Base-by-base conservation (phyloP, 2,888 invertebrate genomes). In the Drosophila limbata region DNA sequence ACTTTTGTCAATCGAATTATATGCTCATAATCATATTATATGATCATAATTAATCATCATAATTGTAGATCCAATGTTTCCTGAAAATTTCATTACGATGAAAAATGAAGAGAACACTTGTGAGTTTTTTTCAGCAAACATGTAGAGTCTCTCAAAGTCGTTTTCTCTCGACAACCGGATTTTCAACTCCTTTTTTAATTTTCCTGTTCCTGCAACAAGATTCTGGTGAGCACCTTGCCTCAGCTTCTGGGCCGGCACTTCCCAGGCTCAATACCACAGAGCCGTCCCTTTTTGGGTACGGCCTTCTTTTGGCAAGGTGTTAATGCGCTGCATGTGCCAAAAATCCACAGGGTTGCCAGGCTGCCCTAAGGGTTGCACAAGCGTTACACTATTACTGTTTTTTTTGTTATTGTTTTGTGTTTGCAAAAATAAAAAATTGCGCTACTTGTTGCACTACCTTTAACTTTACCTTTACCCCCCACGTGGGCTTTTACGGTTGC, bases 221-320 rank as follows among this genome's bases (percentile, higher is more conserved):
- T 21, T 42, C 42, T 42, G 21, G 11, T 19, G 13, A 42, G 60
- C 77, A 73, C 63, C 71, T 67, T 75, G 13, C 25, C 52, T 21
- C n/a, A 8, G 21, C 44, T 25, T 3, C 5, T 47, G 13, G 35
- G n/a, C 69, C 73, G 72, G 78, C 85, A 80, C 85, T 83, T 83
- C 83, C 83, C 85, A 83, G 83, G 82, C 82, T 73, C 55, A 53
- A 59, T 65, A 73, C 77, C 77, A 45, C 77, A 77, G 73, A 42
- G 64, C 8, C 55, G 4, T 39, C 64, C 51, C 17, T 37, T 35
- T 25, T 17, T 31, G 11, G 31, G 44, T 17, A 35, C 64, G 64
- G 56, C 73, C 78, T 62, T 61, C 71, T 59, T 56, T 68, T 39
- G 59, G 77, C 84, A 87, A 83, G 84, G 83, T 84, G 83, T 74